Conservation (phyloP, 1,140 invertebrate species). For the Mya arenaria region DNA sequence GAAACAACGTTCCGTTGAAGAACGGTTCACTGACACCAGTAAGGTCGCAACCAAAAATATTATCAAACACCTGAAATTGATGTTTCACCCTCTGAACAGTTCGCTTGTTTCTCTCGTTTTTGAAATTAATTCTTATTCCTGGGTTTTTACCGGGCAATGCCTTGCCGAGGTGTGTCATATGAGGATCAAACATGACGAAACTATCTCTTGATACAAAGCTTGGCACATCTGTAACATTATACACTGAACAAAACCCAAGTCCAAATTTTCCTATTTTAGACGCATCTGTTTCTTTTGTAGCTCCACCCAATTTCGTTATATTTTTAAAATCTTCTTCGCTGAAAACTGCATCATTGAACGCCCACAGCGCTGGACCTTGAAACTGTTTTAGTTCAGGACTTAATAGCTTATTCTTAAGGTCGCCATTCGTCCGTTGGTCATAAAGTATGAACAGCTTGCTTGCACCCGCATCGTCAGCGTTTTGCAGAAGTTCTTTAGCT, state of each 20-base stretch:
- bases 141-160: constrained; percentile 60
- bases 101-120: constrained; percentile 56
- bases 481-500: constrained; percentile 77
- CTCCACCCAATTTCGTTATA: constrained; percentile 71
- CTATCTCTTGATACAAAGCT: constrained; percentile 74
- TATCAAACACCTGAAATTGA: constrained; percentile 74
- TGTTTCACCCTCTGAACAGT: constrained; percentile 60
- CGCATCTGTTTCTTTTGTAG: constrained; percentile 70
- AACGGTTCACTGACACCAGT: neutral
- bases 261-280: constrained; percentile 77
- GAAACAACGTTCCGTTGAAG: constrained; percentile 69
- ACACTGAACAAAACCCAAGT: constrained; percentile 78
- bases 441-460: constrained; percentile 80
- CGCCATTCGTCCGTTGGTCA: constrained; percentile 74
- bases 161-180: constrained; percentile 69
- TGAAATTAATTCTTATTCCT: constrained; percentile 73
- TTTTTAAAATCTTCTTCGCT: constrained; percentile 73
- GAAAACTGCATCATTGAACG: constrained; percentile 74
- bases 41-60: constrained; percentile 69
- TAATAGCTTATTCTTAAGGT: constrained; percentile 64
- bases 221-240: constrained; percentile 79
- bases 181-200: constrained; percentile 79
- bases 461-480: constrained; percentile 81
- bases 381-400: constrained; percentile 69
- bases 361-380: constrained; percentile 76